Percentiles rank a stretch among this genome's conserved stretches.
These are phyloP conservation scores for Acleris laterana DNA, from an alignment of 2,888 invertebrate genomes.

Conservation along the genomic window DNA sequence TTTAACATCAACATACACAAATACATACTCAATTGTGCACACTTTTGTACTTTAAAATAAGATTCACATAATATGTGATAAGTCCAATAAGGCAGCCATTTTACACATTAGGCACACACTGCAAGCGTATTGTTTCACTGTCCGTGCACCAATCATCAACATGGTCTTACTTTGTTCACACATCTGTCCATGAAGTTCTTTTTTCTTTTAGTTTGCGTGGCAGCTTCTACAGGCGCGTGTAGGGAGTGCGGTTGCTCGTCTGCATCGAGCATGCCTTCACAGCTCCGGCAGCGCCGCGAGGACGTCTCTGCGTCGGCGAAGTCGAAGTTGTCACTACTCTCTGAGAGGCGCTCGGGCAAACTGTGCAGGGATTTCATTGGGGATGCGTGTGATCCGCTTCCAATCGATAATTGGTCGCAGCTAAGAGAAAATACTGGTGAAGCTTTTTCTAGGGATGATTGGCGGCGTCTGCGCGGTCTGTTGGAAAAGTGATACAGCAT, in stretches of 20 bases:
- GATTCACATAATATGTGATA: conserved; percentile 71
- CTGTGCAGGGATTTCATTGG: conserved; percentile 75
- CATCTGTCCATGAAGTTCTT: conserved; percentile 94
- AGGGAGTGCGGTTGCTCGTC: conserved; percentile 82
- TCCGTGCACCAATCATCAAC: conserved; percentile 77
- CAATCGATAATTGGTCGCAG: conserved; percentile 74
- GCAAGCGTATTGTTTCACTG: conserved; percentile 55
- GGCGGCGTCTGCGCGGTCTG: conserved; percentile 79
- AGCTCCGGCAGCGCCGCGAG: conserved; percentile 83
- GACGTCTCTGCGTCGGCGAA: conserved; percentile 61
- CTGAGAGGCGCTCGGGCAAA: conserved; percentile 73
- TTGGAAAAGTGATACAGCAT: conserved; percentile 12
- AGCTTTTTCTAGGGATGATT: conserved; percentile 72
- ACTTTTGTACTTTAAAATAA: conserved; percentile 81
- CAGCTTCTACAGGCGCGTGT: conserved; percentile 83
- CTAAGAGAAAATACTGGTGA: conserved; percentile 70
- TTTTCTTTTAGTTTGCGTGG: conserved; percentile 86
- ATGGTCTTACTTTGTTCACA: conserved; percentile 91
- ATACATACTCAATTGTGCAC: conserved; percentile 80
- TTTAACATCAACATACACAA: conserved; percentile 71
- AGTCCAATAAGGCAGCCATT: conserved; percentile 73
- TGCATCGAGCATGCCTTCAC: conserved; percentile 85
- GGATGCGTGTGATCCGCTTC: conserved; percentile 71
- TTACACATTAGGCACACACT: conserved; percentile 69
- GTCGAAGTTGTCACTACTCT: conserved; percentile 71